phyloP scores from a whole-genome alignment of 1,140 invertebrate species.

The Polypedilum vanderplanki region DNA sequence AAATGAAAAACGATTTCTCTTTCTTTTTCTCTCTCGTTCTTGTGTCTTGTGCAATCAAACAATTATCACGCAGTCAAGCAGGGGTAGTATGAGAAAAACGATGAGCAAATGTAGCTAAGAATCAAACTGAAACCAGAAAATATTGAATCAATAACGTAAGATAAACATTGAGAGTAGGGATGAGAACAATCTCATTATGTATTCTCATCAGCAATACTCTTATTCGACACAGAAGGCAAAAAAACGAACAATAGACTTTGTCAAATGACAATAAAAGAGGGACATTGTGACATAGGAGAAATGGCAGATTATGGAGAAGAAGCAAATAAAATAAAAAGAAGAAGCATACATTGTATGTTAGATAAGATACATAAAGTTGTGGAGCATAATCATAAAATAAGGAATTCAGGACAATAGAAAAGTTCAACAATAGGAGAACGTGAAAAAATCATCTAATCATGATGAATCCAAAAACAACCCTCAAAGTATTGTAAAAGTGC shows the following conservation, averaged over 20 bases:
- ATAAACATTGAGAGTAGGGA: background rate
- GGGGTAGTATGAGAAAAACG: background rate
- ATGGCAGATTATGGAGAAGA: background rate
- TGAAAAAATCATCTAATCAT: background rate
- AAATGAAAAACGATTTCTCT: background rate
- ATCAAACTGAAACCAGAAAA: background rate
- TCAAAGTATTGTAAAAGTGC: no score
- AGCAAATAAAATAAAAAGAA: background rate
- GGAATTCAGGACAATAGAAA: background rate
- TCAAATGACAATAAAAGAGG: background rate
- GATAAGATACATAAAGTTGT: background rate
- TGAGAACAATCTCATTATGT: background rate
- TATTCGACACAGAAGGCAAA: slow-evolving; percentile 4
- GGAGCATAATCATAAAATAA: background rate
- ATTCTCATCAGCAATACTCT: background rate
- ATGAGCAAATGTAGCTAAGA: background rate
- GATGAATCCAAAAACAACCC: background rate
- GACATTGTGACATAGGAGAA: background rate
- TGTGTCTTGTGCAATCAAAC: background rate
- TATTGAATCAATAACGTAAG: slow-evolving; percentile 6
- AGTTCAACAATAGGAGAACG: background rate
- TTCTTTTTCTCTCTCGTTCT: background rate
- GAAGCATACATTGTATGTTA: background rate
- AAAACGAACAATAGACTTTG: background rate
- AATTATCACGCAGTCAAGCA: background rate